Base-by-base conservation (phyloP, 2,888 invertebrate genomes). In the Drosophila atroscutellata region DNA sequence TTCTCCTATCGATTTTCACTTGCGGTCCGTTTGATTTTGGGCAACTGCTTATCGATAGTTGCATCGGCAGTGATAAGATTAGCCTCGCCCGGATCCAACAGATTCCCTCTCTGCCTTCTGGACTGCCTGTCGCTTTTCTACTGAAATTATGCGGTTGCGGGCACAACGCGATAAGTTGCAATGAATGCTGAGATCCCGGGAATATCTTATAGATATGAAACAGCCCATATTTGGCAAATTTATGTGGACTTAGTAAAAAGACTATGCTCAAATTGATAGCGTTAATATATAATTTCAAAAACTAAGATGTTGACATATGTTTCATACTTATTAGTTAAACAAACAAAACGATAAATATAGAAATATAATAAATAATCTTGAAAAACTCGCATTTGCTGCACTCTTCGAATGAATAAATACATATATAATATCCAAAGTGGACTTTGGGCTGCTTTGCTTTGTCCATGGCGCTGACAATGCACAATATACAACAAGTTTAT, bases 11-110 rank as follows among this genome's bases (percentile, higher is more conserved):
- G 32, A 59, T 37, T 56, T 54, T 47, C 32, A 26, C 42, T 76
- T 78, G 81, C 87, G 84, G 85, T 60, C 58, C 75, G 77, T 89
- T 85, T 85, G 87, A 89, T 86, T 68, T 68, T 60, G 67, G 51
- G 37, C 62, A 70, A 59, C 54, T 36, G 74, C 55, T 70, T 83
- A 86, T 86, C 81, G 67, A 13, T 49, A 36, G 66, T 73, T 73
- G 62, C 70, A 87, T 72, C 81, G 67, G 42, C 52, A 62, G 54
- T 67, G 89, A 85, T 89, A 77, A 85, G 81, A 74, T 77, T 66
- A 54, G 62, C 70, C 70, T 39, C 20, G 36, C 37, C 20, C 20
- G 26, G 26, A 47, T 37, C 34, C 32, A 32, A 24, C 26, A 28
- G 37, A 20, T 18, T 11, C 18, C 6, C n/a, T 15, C 9, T 47